These are phyloP conservation scores for Ephydatia muelleri DNA, from an alignment of 37 sponge, comb jelly and placozoan species.

Conservation along the genomic window DNA sequence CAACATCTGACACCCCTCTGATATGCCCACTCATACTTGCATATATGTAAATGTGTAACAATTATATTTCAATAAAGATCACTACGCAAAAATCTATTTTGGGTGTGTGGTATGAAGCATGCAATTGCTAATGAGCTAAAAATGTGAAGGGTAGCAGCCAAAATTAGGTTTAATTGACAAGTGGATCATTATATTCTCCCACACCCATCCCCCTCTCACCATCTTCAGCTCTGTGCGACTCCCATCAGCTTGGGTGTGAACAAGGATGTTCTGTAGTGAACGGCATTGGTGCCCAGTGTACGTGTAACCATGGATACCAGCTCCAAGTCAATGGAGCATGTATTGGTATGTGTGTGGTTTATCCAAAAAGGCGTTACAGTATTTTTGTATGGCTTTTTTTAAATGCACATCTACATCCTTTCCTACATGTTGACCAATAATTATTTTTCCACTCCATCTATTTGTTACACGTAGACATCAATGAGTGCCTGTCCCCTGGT, in stretches of 20 bases:
- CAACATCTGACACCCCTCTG: background rate
- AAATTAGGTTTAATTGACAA: too few species aligned
- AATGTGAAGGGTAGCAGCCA: too few species aligned
- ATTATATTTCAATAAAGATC: too few species aligned
- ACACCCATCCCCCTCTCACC: too few species aligned
- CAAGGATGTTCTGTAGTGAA: background rate
- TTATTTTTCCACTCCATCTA: background rate
- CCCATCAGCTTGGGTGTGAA: background rate
- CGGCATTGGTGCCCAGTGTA: background rate
- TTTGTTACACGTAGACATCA: constrained; percentile 21
- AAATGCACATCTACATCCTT: too few species aligned
- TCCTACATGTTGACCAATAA: background rate
- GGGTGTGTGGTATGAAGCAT: too few species aligned
- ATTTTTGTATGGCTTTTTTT: too few species aligned
- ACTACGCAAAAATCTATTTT: too few species aligned
- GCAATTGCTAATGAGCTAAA: too few species aligned
- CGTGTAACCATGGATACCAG: constrained; percentile 4
- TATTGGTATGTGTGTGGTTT: background rate
- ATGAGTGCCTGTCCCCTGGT: constrained; percentile 20
- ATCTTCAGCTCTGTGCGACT: background rate
- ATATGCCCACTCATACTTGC: background rate
- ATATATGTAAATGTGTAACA: background rate
- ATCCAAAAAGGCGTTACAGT: background rate
- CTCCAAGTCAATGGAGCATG: background rate
- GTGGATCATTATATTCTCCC: too few species aligned